These are phyloP conservation scores for Synanceia verrucosa DNA, from an alignment of 2,797 vertebrate species.

Conservation along the genomic window DNA sequence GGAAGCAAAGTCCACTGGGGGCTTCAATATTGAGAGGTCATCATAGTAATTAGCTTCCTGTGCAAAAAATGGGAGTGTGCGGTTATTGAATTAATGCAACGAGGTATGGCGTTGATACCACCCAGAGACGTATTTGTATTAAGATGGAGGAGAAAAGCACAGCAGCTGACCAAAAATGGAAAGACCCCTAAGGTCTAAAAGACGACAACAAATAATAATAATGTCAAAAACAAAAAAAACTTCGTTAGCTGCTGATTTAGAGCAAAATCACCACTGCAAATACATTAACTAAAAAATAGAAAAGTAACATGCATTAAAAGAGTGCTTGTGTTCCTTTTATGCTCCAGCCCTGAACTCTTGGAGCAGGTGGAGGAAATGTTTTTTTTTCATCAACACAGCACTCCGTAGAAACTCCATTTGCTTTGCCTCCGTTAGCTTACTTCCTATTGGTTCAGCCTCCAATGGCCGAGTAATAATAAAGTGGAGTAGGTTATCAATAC, in stretches of 20 bases:
- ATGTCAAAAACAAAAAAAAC: slow-evolving; percentile 28
- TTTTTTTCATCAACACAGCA: slow-evolving; percentile 51
- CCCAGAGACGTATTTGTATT: slow-evolving; percentile 57
- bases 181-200: slow-evolving; percentile 2
- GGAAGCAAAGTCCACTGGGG: slow-evolving; percentile 8
- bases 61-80: slow-evolving; percentile 53
- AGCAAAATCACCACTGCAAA: slow-evolving; percentile 69
- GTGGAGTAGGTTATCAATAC: slow-evolving; percentile 69
- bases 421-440: slow-evolving; percentile 67
- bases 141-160: slow-evolving; percentile 48
- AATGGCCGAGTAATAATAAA: slow-evolving; percentile 22
- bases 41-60: slow-evolving; percentile 50
- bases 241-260: slow-evolving; percentile 45
- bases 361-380: slow-evolving; percentile 36
- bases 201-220: slow-evolving; percentile 12
- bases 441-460: slow-evolving; percentile 55
- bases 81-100: slow-evolving; percentile 56
- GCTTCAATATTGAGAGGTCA: slow-evolving; percentile 32
- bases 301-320: slow-evolving; percentile 74
- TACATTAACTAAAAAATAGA: slow-evolving; percentile 64
- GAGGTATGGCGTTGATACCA: slow-evolving; percentile 77
- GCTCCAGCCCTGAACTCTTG: slow-evolving; percentile 21
- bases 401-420: slow-evolving; percentile 47
- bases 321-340: slow-evolving; percentile 54
- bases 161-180: slow-evolving; percentile 46